Evolutionary conservation across 2,797 vertebrate genomes (phyloP).

Genomic region (Premnoplex brunnescens): DNA sequence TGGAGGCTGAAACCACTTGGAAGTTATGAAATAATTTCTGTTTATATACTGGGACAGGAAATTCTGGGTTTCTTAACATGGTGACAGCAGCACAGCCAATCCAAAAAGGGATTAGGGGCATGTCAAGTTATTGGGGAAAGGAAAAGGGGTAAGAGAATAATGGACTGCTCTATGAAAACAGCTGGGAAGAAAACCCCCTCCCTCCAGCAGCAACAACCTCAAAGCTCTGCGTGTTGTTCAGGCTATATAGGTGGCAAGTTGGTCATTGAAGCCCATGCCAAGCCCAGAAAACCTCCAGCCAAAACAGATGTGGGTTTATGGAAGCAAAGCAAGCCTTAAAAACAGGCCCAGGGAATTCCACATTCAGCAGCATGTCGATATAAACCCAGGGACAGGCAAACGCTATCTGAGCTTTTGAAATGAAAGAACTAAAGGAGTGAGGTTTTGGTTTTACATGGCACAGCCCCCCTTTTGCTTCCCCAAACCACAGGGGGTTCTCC

Average conservation of each 20-base stretch:
- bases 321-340: background rate
- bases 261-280: background rate
- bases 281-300: background rate
- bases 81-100: background rate
- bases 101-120: background rate
- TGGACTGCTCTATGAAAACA: background rate
- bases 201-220: background rate
- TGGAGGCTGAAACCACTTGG: background rate
- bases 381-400: background rate
- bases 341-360: background rate
- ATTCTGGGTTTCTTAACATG: background rate
- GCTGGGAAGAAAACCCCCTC: background rate
- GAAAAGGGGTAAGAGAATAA: background rate
- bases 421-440: background rate
- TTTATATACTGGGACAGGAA: background rate
- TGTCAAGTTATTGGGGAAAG: background rate
- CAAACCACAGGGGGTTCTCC: background rate
- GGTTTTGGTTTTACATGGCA: background rate
- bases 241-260: background rate
- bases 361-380: background rate
- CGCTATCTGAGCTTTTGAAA: background rate
- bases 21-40: background rate
- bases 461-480: background rate
- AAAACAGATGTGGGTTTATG: constrained; percentile 20
- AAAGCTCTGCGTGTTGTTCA: background rate